Base-by-base conservation (phyloP, 2,113 vertebrate species). In the Zapus hudsonius region DNA sequence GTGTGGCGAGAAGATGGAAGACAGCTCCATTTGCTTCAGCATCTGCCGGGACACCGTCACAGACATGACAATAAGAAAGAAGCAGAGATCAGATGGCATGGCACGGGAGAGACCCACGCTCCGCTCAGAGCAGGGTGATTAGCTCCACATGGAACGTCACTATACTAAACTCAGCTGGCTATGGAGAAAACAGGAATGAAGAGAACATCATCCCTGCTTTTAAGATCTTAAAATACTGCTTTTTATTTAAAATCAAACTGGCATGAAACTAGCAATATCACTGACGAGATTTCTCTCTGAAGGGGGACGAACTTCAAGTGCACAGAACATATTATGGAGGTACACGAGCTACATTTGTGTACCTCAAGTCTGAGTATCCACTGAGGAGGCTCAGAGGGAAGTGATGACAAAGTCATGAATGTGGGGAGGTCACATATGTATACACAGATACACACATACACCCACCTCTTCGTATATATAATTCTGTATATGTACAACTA, bases 381-480 rank as follows among this genome's bases (percentile, higher is more conserved):
- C 9, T 5, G 4, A 80, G 38, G 59, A 42, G 19, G 33, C 15
- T 27, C 67, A 55, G 23, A 70, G 16, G 8, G 25, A 44, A 61
- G 5, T 42, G 47, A 5, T 52, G 57, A 36, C 47, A n/a, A 93
- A 70, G 40, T 3, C 29, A 20, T 9, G 19, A 25, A 0, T 29
- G 3, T 16, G 55, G 61, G 29, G 38, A 59, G 47, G 11, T 38
- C 0, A 3, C 36, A 17, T 2, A 16, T 8, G 12, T 0, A 17
- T 19, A 79, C 15, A 0, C 4, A 47, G 47, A 47, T 29, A 31
- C 44, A 84, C 33, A 1, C 6, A 36, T 0, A n/a, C 0, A 4
- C 15, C 47, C 47, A 47, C 12, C 47, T 47, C 47, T 47, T 12
- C 47, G 12, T 47, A 7, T 12, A 7, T 47, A 47, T 47, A 47